Base-by-base conservation (phyloP, 1,140 invertebrate genomes). In the Tribolium madens region DNA sequence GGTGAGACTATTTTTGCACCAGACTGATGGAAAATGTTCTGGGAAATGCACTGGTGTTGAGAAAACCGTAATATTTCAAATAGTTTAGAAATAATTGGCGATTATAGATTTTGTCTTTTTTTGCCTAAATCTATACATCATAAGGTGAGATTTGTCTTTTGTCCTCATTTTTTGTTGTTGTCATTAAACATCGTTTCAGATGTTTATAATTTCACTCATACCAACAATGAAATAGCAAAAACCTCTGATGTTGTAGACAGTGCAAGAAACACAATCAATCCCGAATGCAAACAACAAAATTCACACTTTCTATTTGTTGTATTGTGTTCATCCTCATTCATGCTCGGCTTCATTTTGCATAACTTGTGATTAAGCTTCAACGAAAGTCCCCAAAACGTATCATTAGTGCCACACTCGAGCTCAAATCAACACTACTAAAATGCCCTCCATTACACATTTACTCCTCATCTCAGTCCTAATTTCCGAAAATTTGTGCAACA, bases 401-500 rank as follows among this genome's bases (percentile, higher is more conserved):
- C 31, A 17, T 64, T 64, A 64, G 57, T 64, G 31, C n/a, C 21
- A 18, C 13, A 64, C 31, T 64, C 14, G 57, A 33, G 57, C 57
- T 64, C 9, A 7, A 31, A 0, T 31, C 26, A 31, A 64, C 14
- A 64, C 21, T 33, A 2, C 14, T 13, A 64, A 64, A 64, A 64
- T 64, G 57, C 14, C 26, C 6, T 33, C 57, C 13, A 64, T 64
- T 64, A 64, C 26, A 9, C 10, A n/a, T 12, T 31, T n/a, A n/a
- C n/a, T 33, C 2, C 12, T 64, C 3, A n/a, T 64, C 36, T 64
- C 14, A 26, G 3, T 64, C 10, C 21, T 64, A 14, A 64, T 64
- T 10, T 21, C 36, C 46, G 75, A 57, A 76, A 71, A 17, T 26
- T 31, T 17, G 15, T 73, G 57, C 7, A 68, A 72, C 21, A 81